Evolutionary conservation across 2,113 vertebrate genomes (phyloP).

Genomic region (Stegastes partitus): DNA sequence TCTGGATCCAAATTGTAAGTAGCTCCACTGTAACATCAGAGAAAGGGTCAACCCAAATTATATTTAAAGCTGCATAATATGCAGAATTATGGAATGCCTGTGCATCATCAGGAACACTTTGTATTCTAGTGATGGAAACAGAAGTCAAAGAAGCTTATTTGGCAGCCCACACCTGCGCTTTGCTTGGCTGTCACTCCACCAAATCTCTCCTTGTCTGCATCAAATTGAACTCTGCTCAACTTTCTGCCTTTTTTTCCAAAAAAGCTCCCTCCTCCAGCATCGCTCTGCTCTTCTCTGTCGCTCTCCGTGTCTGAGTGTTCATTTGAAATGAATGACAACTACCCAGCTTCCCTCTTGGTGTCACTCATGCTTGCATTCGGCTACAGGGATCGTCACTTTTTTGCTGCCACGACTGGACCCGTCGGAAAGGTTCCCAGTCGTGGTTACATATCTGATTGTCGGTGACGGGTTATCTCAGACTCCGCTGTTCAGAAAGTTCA

Average conservation of each 20-base stretch:
- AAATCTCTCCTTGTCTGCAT: neutral
- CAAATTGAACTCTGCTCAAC: constrained; percentile 20
- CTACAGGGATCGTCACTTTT: constrained; percentile 27
- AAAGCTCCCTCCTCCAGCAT: constrained; percentile 8
- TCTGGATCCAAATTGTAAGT: too few species aligned
- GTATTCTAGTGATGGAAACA: neutral
- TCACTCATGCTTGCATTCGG: constrained; percentile 17
- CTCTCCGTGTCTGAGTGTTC: constrained; percentile 23
- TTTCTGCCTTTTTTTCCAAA: neutral
- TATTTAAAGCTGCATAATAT: too few species aligned
- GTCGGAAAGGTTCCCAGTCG: constrained; percentile 19
- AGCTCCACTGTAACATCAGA: too few species aligned
- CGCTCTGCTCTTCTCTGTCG: constrained; percentile 7
- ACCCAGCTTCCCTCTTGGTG: constrained; percentile 25
- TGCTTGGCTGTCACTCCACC: neutral
- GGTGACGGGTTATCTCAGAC: constrained; percentile 19
- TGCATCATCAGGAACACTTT: neutral
- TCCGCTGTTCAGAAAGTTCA: constrained; percentile 9
- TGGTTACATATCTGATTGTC: constrained; percentile 19
- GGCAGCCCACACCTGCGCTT: neutral
- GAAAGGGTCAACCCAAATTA: too few species aligned
- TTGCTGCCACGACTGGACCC: constrained; percentile 27
- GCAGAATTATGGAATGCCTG: too few species aligned
- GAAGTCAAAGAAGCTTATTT: neutral
- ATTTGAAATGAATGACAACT: constrained; percentile 52